phyloP scores from a whole-genome alignment of 2,113 vertebrate genomes.

The Plecotus auritus region DNA sequence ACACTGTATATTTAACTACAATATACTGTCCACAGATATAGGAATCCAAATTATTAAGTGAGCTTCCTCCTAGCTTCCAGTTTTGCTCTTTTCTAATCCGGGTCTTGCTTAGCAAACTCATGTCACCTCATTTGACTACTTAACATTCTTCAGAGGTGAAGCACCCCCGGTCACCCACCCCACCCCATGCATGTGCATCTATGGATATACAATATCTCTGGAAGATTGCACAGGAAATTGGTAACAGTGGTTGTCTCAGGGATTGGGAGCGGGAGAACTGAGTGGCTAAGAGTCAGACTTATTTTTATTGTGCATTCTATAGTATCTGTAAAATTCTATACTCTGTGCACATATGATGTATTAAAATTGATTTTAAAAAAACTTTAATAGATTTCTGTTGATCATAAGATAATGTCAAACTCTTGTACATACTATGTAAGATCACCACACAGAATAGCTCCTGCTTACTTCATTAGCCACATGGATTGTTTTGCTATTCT shows the following conservation, averaged over 20 bases:
- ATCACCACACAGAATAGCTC: neutral
- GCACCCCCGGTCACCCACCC: too few species aligned
- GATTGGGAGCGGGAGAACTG: neutral
- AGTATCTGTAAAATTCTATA: neutral
- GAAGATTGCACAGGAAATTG: neutral
- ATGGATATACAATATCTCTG: neutral
- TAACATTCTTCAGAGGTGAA: neutral
- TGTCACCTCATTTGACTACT: neutral
- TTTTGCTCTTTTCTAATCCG: neutral
- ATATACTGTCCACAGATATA: neutral
- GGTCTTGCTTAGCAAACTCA: neutral
- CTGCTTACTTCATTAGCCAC: neutral
- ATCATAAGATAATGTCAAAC: neutral
- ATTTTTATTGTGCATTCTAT: neutral
- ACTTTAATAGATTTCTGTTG: neutral
- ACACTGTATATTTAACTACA: neutral
- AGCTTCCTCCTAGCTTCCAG: neutral
- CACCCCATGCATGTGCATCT: fast-evolving
- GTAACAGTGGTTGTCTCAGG: neutral
- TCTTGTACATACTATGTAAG: neutral
- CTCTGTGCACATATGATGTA: neutral
- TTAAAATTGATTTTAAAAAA: neutral
- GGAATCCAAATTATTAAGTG: neutral
- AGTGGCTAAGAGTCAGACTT: neutral
- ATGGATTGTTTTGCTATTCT: neutral